These are phyloP conservation scores for Xiphorhynchus elegans DNA, from an alignment of 2,113 vertebrate species.

Conservation along the genomic window DNA sequence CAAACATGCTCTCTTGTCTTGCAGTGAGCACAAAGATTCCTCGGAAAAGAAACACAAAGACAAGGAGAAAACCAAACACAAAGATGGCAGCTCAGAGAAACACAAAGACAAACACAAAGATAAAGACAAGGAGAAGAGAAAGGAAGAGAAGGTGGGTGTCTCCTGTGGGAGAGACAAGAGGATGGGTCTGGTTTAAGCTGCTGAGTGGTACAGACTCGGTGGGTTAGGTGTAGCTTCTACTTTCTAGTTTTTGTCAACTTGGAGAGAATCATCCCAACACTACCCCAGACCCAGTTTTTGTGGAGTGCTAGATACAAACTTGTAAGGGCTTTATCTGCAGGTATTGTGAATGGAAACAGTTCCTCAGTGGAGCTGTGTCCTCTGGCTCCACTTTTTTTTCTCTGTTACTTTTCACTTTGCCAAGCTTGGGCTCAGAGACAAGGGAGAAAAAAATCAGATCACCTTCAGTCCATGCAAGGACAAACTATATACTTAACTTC, in stretches of 20 bases:
- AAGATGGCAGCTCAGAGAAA: slow-evolving; percentile 89
- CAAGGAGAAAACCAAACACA: slow-evolving; percentile 89
- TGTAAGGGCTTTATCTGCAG: not conserved
- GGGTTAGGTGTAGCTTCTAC: not conserved
- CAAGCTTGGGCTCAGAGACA: not conserved
- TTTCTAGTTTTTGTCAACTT: not conserved
- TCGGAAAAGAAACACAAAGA: slow-evolving; percentile 96
- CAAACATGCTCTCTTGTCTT: slow-evolving; percentile 56
- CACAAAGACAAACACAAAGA: slow-evolving; percentile 88
- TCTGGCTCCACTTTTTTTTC: not conserved
- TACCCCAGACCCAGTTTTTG: not conserved
- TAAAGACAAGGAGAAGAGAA: slow-evolving; percentile 92
- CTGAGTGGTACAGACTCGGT: not conserved
- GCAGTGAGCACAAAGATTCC: slow-evolving; percentile 93
- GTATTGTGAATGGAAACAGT: not conserved
- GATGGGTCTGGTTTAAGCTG: not conserved
- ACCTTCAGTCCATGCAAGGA: not conserved
- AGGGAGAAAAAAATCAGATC: not conserved
- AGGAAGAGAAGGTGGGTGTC: slow-evolving; percentile 87
- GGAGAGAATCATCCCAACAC: not conserved
- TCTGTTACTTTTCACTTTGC: not conserved
- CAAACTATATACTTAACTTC: not conserved
- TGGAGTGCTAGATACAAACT: not conserved
- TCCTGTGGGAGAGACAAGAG: not conserved
- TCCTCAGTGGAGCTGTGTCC: not conserved